Base-by-base conservation (phyloP, 2,113 vertebrate species). In the Antigone vipio region DNA sequence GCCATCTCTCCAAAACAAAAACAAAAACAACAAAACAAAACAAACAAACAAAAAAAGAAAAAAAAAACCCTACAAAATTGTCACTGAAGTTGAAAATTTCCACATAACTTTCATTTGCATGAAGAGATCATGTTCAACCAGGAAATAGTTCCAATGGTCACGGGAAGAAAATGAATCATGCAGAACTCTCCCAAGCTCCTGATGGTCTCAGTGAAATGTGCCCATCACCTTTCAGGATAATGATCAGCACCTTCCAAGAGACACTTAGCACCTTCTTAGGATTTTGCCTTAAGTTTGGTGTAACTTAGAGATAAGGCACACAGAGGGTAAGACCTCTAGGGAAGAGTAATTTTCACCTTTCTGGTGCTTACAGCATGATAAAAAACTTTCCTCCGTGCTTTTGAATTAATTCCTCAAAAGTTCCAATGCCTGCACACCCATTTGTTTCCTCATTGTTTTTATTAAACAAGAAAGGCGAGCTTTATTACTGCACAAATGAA, bases 371-470 rank as follows among this genome's bases (percentile, higher is more conserved):
- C 75, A 97, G 94, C 17, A 91, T 98, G 96, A 98, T 98, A 98
- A 97, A 98, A 98, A 91, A 62, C 96, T 98, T 98, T 95, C 94
- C 93, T 98, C 69, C 53, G 49, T 98, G 97, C 97, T 49, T 52
- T 96, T 78, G 96, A 98, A 98, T 98, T 98, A 98, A 98, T 98
- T 98, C 97, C 95, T 98, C 98, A 97, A 98, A 98, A 98, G 98
- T 98, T 98, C 98, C 97, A 97, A 96, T 97, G 98, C 97, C 97
- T 97, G 98, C 97, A 98, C 98, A 97, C 95, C 98, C 98, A 98
- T 98, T 98, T 98, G 97, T 98, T 98, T 98, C 97, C 95, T 97
- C 97, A 98, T 98, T 98, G 98, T 98, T 98, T 98, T 98, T 98
- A 98, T 98, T 98, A 98, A 98, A 98, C 97, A 98, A 98, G 98